Evolutionary conservation across 2,888 invertebrate species (phyloP), one percentile per base, ranked within the genome.

Genomic region (Cephus pulcher): DNA sequence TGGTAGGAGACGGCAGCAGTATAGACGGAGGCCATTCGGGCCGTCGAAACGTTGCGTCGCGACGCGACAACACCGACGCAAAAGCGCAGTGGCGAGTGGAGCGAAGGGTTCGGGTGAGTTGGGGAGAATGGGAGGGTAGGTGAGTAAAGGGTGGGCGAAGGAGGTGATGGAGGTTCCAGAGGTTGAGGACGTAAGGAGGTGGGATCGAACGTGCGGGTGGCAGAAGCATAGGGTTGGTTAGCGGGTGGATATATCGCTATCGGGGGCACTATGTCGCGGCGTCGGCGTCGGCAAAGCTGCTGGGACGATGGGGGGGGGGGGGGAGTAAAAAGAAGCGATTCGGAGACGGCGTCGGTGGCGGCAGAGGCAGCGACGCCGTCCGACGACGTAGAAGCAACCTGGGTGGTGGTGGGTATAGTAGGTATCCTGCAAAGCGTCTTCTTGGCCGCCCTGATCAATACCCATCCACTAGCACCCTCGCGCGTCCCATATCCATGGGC

Each of bases 251-350:
- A 88, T 86, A 88, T 89, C 87, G 88, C 87, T 86, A 89, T 89
- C 87, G 89, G 86, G 89, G 89, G 89, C 89, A 89, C 89, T 89
- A 88, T 89, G 89, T 89, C 89, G 89, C 87, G 87, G 83, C 86
- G 85, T 82, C 85, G 84, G 85, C 84, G 87, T 78, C 80, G 84
- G 82, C 75, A 71, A 76, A 76, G 78, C 76, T 74, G 78, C 69
- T 74, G n/a, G 74, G 77, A 35, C 3, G 75, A 73, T 69, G 73
- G 81, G 79, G 75, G 35, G 79, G 75, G 70, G 56, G 73, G 81
- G 79, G 75, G 35, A 78, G 76, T 81, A 82, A 79, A 82, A 74
- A 34, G 75, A 34, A 56, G 70, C 15, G 79, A 35, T 69, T 35
- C n/a, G 73, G 75, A 30, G 76, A 33, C 78, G 74, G 78, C 33